Evolutionary conservation across 1,140 invertebrate genomes (phyloP), one percentile per base, ranked within the genome.

Genomic region (Lethrus apterus): DNA sequence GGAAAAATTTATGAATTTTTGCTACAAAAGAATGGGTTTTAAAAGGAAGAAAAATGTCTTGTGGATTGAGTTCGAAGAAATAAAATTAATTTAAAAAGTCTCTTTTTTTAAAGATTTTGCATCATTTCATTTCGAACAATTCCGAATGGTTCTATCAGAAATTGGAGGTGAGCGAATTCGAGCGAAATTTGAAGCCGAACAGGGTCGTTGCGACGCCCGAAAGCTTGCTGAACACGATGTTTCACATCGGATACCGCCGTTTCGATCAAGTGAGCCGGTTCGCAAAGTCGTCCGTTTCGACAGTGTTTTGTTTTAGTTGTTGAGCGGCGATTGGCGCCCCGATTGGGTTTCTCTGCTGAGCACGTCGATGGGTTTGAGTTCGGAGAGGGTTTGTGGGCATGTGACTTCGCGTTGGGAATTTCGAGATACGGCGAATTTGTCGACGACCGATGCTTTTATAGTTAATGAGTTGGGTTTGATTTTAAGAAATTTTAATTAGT

Each of bases 151-250:
- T 87, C 24, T 70, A 78, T 53, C 70, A 73, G 31, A 71, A 78
- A 30, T 56, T 86, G 10, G 71, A 73, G 5, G 62, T 72, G 2
- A 70, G 69, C 33, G 56, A 68, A n/a, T 38, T 65, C 31, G 33
- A 50, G 2, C 55, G 65, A 30, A 50, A 57, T n/a, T 46, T 56
- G 9, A 47, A 62, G 40, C 69, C 73, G 1, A 67, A 69, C 4
- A 62, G 70, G 13, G 55, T 75, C 23, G 69, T 73, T 1, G 57
- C 73, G 31, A 66, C 71, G 44, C 64, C 65, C n/a, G 74, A 78
- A 14, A 71, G 75, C 0, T 65, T 87, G 2, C 63, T 84, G 2
- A 77, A 83, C 56, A 76, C 76, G 13, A 86, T 86, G 83, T 87
- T 86, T 58, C 81, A 83, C 51, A 84, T 87, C 31, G 83, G 80